Base-by-base conservation (phyloP, 2,888 invertebrate genomes). In the Drosophila flavopinicola region DNA sequence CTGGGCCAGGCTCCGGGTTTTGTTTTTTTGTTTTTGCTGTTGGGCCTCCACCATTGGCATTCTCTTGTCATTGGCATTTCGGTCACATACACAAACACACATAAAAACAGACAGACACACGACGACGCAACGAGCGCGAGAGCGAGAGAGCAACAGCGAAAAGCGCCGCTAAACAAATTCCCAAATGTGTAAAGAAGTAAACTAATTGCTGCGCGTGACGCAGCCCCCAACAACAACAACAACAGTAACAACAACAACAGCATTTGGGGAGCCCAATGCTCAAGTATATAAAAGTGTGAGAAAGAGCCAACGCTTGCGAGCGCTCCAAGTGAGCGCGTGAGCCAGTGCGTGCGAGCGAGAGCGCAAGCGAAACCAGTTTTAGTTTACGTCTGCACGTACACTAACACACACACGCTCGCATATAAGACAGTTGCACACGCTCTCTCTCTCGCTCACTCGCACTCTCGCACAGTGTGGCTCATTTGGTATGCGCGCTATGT, bases 141-240 rank as follows among this genome's bases (percentile, higher is more conserved):
- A 71, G 65, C 48, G 66, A 72, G 82, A 74, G 74, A 52, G 57
- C 41, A 51, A 65, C 42, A 66, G 56, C 54, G 58, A 52, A 66
- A 70, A 68, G 61, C 63, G 64, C 56, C 61, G 66, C 73, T 66
- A 71, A 72, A 66, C 72, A 79, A 87, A 88, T 85, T 83, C 86
- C 88, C 88, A 85, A 90, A 87, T 82, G 89, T 80, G 74, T 73
- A 88, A 88, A 88, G 78, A 86, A 87, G 78, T 74, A 79, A 74
- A 88, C 88, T 90, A 90, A 90, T 90, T 90, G 82, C 74, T 78
- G 89, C 86, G 89, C 90, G 90, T 90, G 91, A 88, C 84, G 85
- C 88, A 66, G 78, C 72, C 56, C 77, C 88, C 17, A 70, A 75
- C 87, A 73, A 75, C 54, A 58, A 66, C 56, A 20, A 20, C 4